Evolutionary conservation across 1,140 invertebrate species (phyloP).

Genomic region (Hermatobates lingyangjiaoensis): DNA sequence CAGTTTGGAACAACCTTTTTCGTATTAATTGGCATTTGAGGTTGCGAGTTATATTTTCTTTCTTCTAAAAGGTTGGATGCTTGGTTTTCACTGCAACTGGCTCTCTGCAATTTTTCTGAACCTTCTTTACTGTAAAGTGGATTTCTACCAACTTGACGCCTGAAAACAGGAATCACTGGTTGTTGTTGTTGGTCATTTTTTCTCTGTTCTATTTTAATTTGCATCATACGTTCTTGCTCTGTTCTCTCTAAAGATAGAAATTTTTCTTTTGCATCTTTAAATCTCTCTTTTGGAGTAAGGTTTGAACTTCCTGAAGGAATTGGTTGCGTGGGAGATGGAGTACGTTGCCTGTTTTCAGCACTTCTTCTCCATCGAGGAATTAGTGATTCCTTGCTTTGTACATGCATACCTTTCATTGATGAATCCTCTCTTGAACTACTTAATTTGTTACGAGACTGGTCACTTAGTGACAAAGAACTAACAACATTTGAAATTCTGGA

Average conservation of each 20-base stretch:
- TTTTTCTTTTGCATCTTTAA: conserved; percentile 66
- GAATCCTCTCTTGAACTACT: not conserved
- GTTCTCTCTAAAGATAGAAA: conserved; percentile 53
- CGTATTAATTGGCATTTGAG: not conserved
- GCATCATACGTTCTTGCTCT: conserved; percentile 6
- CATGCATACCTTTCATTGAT: not conserved
- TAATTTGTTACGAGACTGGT: not conserved
- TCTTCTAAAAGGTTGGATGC: not conserved
- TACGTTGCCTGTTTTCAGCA: conserved; percentile 28
- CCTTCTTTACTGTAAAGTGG: conserved; percentile 4
- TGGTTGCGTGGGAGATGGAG: conserved; percentile 24
- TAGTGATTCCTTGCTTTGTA: not conserved
- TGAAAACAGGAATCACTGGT: not conserved
- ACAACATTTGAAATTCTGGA: not conserved
- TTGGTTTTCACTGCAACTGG: not conserved
- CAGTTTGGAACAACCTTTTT: not conserved
- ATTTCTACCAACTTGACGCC: not conserved
- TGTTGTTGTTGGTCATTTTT: not conserved
- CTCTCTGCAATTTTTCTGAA: conserved; percentile 2
- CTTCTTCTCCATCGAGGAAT: conserved; percentile 5
- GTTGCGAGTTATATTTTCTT: not conserved
- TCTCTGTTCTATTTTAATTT: conserved; percentile 6
- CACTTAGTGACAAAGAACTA: not conserved
- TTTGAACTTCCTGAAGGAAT: conserved; percentile 20
- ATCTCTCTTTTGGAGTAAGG: conserved; percentile 47